Percentiles rank a stretch among this genome's conserved stretches.
phyloP scores from a whole-genome alignment of 2,797 vertebrate species.

The Hylomyscus alleni region DNA sequence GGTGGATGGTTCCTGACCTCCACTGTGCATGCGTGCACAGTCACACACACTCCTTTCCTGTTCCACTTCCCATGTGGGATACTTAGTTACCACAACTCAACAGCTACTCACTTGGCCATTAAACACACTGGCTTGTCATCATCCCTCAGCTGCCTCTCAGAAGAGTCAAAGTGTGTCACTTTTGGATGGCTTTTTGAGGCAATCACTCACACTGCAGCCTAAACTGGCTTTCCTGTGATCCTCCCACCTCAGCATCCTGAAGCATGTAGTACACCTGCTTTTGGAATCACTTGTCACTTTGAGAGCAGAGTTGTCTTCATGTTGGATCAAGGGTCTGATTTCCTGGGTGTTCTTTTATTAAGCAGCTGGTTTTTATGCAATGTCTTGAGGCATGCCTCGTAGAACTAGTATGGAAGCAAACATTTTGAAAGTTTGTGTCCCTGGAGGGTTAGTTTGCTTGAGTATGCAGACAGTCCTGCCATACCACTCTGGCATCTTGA shows the following conservation, averaged over 20 bases:
- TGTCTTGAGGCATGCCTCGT: not conserved
- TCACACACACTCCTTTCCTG: not conserved
- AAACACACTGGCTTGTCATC: not conserved
- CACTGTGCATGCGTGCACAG: not conserved
- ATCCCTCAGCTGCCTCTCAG: not conserved
- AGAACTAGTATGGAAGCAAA: no score
- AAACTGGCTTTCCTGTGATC: not conserved
- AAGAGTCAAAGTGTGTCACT: not conserved
- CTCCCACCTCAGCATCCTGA: not conserved
- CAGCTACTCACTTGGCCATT: not conserved
- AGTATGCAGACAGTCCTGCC: not conserved
- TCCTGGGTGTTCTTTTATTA: not conserved
- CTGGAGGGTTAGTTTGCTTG: no score
- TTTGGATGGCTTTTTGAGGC: not conserved
- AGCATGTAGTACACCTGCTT: not conserved
- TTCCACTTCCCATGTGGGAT: not conserved
- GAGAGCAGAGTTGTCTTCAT: not conserved
- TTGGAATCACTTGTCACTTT: not conserved
- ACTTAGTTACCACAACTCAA: not conserved
- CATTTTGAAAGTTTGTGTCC: not conserved
- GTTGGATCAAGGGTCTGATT: no score
- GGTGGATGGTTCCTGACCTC: not conserved
- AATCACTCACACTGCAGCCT: not conserved
- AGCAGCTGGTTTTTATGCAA: not conserved
- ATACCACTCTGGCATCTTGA: no score